Base-by-base conservation (phyloP, 2,888 invertebrate species). In the Griposia aprilina region DNA sequence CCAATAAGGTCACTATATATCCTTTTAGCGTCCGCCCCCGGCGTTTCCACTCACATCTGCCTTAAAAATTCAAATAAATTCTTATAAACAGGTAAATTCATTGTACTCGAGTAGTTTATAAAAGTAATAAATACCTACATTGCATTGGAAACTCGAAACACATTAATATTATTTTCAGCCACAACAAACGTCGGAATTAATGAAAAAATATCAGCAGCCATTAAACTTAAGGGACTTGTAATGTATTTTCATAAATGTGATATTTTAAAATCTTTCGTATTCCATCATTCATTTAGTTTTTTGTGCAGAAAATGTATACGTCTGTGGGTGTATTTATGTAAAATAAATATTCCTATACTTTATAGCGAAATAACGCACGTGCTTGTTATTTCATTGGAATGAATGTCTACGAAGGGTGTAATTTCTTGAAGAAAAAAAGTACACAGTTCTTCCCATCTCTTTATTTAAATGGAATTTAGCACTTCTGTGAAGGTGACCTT, bases 241-340 rank as follows among this genome's bases (percentile, higher is more conserved):
- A 88, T 87, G 50, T 85, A 26, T 87, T 87, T 85, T 87, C 67
- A 87, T 85, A 62, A 81, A 76, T 60, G 71, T 80, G 71, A 63
- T 70, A 60, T 70, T 80, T 73, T n/a, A 66, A 79, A 66, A 59
- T 48, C 59, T 48, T 70, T 78, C 15, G 59, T 65, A 30, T 77
- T 76, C 55, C 66, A 74, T 83, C 66, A 74, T 79, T 74, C 23
- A 71, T 78, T 72, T 65, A 26, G 26, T 36, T 55, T 69, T 82
- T 69, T 20, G n/a, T 45, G 60, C 36, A 59, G 48, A 72, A 71
- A 59, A 68, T 70, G 30, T 55, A 26, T 70, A 48, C 36, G 6
- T 52, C 30, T 68, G 70, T 15, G 4, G 2, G 15, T 62, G 23
- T 10, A 57, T 70, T 50, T 48, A 63, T 60, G 15, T 11, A 15